Evolutionary conservation across 1,140 invertebrate genomes (phyloP).

Genomic region (Littorina saxatilis): DNA sequence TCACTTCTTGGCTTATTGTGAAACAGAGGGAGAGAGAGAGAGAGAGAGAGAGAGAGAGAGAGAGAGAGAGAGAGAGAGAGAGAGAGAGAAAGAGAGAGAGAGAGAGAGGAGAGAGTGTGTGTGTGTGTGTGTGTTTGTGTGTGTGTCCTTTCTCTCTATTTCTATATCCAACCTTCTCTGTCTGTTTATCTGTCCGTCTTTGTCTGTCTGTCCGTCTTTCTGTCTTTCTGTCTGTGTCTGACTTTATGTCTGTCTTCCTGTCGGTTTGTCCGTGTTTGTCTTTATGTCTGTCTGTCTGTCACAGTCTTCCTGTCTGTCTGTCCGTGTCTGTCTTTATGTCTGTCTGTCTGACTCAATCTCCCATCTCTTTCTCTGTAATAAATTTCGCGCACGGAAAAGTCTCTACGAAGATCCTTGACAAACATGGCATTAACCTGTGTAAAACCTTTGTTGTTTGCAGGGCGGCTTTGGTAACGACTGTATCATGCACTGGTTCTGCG

Average conservation of each 20-base stretch:
- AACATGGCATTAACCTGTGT: too few relatives aligned
- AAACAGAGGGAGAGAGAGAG: too few relatives aligned
- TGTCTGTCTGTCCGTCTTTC: slow-evolving; percentile 7
- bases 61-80: too few relatives aligned
- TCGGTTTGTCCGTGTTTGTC: neutral
- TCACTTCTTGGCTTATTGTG: too few relatives aligned
- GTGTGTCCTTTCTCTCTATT: neutral
- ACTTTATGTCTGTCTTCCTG: neutral
- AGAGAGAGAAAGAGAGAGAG: neutral
- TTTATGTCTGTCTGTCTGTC: neutral
- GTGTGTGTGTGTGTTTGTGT: slow-evolving; percentile 9
- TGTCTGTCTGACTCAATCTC: neutral
- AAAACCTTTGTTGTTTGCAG: slow-evolving; percentile 39
- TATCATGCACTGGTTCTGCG: slow-evolving; percentile 55
- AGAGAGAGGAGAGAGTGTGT: neutral
- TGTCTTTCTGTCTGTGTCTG: neutral
- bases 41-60: too few relatives aligned
- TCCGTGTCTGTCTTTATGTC: slow-evolving; percentile 1
- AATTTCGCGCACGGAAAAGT: too few relatives aligned
- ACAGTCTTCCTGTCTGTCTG: neutral
- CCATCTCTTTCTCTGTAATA: neutral
- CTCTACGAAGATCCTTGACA: too few relatives aligned
- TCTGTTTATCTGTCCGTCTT: neutral
- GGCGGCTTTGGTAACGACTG: slow-evolving; percentile 54
- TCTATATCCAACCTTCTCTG: neutral